These are phyloP conservation scores for Dorcus hopei DNA, from an alignment of 2,888 invertebrate genomes.

Conservation along the genomic window DNA sequence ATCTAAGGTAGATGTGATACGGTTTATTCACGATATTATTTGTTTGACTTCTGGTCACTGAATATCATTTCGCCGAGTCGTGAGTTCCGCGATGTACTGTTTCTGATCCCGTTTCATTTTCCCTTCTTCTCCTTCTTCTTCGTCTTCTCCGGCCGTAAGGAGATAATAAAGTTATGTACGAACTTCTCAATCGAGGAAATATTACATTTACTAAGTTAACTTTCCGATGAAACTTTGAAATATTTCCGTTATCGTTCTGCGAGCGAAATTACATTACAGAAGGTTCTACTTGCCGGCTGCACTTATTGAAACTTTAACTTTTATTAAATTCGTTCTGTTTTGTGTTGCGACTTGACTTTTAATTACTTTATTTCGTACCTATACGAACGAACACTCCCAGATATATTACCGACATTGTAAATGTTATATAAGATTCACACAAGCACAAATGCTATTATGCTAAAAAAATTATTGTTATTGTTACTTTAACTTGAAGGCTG, in stretches of 20 bases:
- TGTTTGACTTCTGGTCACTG: slow-evolving; percentile 26
- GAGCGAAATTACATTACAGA: slow-evolving; percentile 17
- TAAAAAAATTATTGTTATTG: too few relatives aligned
- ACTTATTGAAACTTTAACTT: slow-evolving; percentile 20
- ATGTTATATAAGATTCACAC: too few relatives aligned
- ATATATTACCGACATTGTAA: too few relatives aligned
- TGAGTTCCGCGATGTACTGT: slow-evolving; percentile 25
- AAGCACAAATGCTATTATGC: too few relatives aligned
- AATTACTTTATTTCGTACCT: slow-evolving; percentile 7
- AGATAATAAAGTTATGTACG: slow-evolving; percentile 29
- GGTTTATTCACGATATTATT: slow-evolving; percentile 25
- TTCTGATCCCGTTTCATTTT: slow-evolving; percentile 20
- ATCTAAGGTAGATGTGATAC: slow-evolving; percentile 16
- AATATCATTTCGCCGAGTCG: slow-evolving; percentile 24
- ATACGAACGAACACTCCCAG: too few relatives aligned
- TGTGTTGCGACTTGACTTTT: slow-evolving; percentile 17
- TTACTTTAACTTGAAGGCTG: too few relatives aligned
- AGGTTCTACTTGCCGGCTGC: slow-evolving; percentile 13
- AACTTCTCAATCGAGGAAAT: slow-evolving; percentile 31
- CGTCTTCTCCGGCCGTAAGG: not conserved
- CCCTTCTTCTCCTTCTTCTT: slow-evolving; percentile 5
- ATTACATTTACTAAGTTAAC: slow-evolving; percentile 29
- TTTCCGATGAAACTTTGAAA: slow-evolving; percentile 28
- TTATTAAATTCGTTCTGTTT: slow-evolving; percentile 22
- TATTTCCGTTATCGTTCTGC: slow-evolving; percentile 29